Evolutionary conservation across 2,113 vertebrate genomes (phyloP).

Genomic region (Sarotherodon lohbergeri): DNA sequence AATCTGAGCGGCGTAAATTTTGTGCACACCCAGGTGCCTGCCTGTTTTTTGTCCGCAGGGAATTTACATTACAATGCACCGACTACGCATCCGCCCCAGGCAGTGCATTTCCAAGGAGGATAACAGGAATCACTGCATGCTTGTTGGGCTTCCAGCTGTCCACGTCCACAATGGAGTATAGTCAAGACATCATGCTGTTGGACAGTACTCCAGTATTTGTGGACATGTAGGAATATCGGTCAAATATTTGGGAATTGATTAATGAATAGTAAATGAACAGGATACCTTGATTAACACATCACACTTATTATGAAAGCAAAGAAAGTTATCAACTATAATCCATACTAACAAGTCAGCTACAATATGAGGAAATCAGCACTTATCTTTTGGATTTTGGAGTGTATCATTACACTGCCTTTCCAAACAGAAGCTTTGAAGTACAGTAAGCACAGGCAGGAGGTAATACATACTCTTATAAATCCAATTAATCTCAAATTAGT

Average conservation of each 20-base stretch:
- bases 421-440: background rate
- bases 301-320: background rate
- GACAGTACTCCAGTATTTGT: background rate
- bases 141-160: background rate
- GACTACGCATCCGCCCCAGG: background rate
- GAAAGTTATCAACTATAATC: background rate
- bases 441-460: background rate
- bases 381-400: background rate
- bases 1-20: background rate
- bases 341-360: background rate
- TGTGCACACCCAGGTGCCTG: background rate
- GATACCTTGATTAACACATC: background rate
- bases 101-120: background rate
- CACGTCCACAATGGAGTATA: background rate
- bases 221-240: background rate
- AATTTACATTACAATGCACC: background rate
- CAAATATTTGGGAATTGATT: background rate
- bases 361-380: background rate
- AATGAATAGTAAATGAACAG: background rate
- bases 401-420: rapidly evolving
- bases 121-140: background rate
- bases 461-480: background rate
- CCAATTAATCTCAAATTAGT: background rate
- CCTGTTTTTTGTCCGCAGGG: background rate
- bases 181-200: background rate